Evolutionary conservation across 2,113 vertebrate species (phyloP).

Genomic region (Elephas maximus): DNA sequence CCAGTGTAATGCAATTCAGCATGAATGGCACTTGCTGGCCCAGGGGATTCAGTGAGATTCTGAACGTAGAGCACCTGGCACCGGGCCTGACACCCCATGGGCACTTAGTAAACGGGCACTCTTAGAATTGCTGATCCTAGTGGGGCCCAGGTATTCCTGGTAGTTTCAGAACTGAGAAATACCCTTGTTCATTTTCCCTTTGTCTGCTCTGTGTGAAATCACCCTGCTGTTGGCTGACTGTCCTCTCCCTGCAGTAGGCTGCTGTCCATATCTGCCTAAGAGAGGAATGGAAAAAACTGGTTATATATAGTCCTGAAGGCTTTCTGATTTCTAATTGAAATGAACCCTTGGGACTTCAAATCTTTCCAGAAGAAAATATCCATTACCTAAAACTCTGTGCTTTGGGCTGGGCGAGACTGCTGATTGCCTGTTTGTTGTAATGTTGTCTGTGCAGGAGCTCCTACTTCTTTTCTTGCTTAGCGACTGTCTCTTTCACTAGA

Average conservation of each 20-base stretch:
- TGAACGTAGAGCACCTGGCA: neutral
- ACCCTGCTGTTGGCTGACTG: neutral
- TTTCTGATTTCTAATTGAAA: slow-evolving; percentile 55
- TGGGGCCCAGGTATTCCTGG: neutral
- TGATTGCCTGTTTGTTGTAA: neutral
- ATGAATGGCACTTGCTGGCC: neutral
- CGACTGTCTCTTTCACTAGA: neutral
- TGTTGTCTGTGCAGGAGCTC: neutral
- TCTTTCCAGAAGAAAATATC: slow-evolving; percentile 30
- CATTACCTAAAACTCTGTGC: neutral
- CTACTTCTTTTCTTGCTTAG: neutral
- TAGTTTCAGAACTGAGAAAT: neutral
- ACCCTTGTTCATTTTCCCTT: neutral
- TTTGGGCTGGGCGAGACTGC: neutral
- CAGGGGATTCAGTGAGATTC: neutral
- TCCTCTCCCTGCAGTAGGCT: neutral
- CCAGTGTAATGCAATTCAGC: neutral
- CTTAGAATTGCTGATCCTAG: neutral
- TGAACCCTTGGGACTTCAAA: neutral
- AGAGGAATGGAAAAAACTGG: neutral
- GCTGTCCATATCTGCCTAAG: neutral
- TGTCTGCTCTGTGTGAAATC: neutral
- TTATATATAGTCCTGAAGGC: neutral
- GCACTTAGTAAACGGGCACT: neutral
- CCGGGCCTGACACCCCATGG: neutral